Conservation (phyloP, 2,113 vertebrate genomes). For the Alligator sinensis region DNA sequence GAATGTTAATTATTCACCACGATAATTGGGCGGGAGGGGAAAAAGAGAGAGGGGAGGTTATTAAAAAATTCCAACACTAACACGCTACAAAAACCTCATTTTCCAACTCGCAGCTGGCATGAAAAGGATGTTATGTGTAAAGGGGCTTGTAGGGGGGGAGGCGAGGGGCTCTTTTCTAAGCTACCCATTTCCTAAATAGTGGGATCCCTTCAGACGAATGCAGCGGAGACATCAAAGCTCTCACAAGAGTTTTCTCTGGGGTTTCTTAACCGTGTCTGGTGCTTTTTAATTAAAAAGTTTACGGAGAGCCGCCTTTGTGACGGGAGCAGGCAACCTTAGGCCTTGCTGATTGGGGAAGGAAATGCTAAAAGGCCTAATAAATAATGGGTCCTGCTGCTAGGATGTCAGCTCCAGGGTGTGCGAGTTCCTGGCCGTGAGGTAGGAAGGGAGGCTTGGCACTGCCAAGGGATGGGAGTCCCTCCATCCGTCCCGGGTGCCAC, state of each 20-base stretch:
- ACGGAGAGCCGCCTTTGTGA: slow-evolving; percentile 70
- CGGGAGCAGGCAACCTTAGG: slow-evolving; percentile 62
- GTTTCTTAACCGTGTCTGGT: slow-evolving; percentile 77
- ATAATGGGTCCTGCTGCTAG: slow-evolving; percentile 39
- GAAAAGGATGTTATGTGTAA: slow-evolving; percentile 78
- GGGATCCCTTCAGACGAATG: slow-evolving; percentile 69
- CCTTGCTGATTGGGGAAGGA: slow-evolving; percentile 41
- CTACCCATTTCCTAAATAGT: slow-evolving; percentile 75
- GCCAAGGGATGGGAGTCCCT: not conserved
- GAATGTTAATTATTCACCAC: slow-evolving; percentile 78
- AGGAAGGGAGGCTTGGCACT: not conserved
- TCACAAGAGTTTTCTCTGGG: slow-evolving; percentile 68
- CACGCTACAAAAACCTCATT: slow-evolving; percentile 70
- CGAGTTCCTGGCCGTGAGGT: not conserved
- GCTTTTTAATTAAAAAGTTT: slow-evolving; percentile 77
- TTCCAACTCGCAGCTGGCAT: slow-evolving; percentile 74
- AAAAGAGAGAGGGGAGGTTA: slow-evolving; percentile 70
- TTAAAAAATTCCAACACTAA: slow-evolving; percentile 76
- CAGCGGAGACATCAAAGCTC: slow-evolving; percentile 77
- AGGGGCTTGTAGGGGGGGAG: slow-evolving; percentile 49
- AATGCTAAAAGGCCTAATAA: slow-evolving; percentile 63
- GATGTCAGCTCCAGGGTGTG: not conserved
- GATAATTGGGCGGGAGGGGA: slow-evolving; percentile 69
- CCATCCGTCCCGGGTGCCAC: not conserved
- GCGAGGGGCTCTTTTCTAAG: slow-evolving; percentile 34